These are phyloP conservation scores for Gephyroberyx darwinii DNA, from an alignment of 2,797 vertebrate species.

Conservation along the genomic window DNA sequence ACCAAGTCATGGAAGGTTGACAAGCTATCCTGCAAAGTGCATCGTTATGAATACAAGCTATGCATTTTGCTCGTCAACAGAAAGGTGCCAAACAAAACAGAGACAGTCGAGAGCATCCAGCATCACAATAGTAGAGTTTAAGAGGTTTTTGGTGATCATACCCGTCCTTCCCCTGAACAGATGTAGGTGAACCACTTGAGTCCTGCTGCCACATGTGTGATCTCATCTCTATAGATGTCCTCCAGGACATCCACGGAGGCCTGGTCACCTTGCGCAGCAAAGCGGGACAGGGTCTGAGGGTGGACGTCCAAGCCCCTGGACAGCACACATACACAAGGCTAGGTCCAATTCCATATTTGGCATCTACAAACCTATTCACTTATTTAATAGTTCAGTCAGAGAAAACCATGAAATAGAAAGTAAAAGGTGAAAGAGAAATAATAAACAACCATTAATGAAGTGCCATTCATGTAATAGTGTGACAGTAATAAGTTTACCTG, in stretches of 20 bases:
- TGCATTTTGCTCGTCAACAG: background rate
- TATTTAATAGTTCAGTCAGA: too few relatives aligned
- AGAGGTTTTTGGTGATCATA: conserved; percentile 22
- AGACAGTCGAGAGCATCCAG: background rate
- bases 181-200: conserved; percentile 77
- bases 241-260: conserved; percentile 70
- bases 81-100: too few relatives aligned
- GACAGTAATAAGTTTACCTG: conserved; percentile 50
- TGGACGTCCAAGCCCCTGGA: conserved; percentile 76
- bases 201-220: conserved; percentile 78
- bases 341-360: too few relatives aligned
- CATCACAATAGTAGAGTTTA: background rate
- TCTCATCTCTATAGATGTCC: conserved; percentile 75
- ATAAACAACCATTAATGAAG: background rate
- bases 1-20: conserved; percentile 75
- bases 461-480: background rate
- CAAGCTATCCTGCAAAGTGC: conserved; percentile 64
- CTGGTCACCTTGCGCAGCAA: conserved; percentile 65
- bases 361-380: too few relatives aligned
- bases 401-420: too few relatives aligned
- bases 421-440: too few relatives aligned
- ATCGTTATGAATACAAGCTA: background rate
- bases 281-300: conserved; percentile 74
- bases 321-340: background rate
- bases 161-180: conserved; percentile 66